A percentile compares a stretch with the other conserved stretches of the same genome.
phyloP scores from a whole-genome alignment of 2,797 vertebrate species.

The Margarornis squamiger region DNA sequence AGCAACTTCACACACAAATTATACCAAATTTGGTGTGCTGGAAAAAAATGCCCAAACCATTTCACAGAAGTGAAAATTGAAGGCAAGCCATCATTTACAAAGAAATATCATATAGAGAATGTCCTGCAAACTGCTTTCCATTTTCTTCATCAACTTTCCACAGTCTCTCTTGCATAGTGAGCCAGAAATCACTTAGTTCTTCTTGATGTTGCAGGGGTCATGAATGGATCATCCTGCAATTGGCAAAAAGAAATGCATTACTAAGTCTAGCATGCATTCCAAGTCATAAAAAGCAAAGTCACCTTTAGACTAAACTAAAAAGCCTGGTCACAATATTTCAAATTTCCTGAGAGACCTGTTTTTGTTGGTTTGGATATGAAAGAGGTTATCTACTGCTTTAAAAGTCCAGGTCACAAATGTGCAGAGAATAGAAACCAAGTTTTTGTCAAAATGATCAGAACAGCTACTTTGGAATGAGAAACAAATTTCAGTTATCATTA shows the following conservation, averaged over 20 bases:
- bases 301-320: neutral
- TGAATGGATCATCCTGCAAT: constrained; percentile 80
- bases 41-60: neutral
- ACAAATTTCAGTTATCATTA: neutral
- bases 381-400: neutral
- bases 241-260: neutral
- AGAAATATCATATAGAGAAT: neutral
- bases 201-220: constrained; percentile 61
- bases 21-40: neutral
- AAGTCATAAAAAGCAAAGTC: neutral
- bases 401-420: neutral
- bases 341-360: neutral
- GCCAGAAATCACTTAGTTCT: constrained; percentile 66
- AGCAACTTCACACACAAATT: neutral
- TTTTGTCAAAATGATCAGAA: neutral
- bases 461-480: neutral
- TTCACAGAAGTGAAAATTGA: neutral
- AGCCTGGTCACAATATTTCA: neutral
- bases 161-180: neutral
- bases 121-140: neutral
- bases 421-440: neutral
- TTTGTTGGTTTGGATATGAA: neutral
- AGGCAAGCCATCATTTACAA: neutral
- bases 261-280: neutral
- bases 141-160: constrained; percentile 12